Evolutionary conservation across 2,888 invertebrate species (phyloP), one percentile per base, ranked within the genome.

Genomic region (Lucinisca nassula): DNA sequence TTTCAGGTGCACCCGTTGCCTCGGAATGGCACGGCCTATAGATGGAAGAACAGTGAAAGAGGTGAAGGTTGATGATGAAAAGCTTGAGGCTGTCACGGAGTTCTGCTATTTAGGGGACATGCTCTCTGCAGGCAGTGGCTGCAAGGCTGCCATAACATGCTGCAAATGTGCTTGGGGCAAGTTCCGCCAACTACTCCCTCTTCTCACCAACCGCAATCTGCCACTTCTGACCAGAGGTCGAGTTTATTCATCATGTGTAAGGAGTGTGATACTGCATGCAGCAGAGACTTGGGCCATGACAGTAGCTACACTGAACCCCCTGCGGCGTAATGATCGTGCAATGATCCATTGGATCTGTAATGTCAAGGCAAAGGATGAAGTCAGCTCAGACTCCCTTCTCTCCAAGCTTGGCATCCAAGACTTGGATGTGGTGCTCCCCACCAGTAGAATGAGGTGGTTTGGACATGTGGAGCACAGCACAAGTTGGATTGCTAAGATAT

Each of bases 101-200:
- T 78, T 82, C 67, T 82, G 75, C 35, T 67, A 75, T 37, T 78
- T 78, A 32, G 72, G 77, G 10, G 77, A 78, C 58, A 83, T 78
- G 77, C 51, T 78, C 27, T 78, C 24, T 72, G 83, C 83, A 32
- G 72, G 78, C 6, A 78, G 77, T 17, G 78, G 83, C 27, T 83
- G 72, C 30, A 38, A 77, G 61, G 83, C 51, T 74, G 70, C 72
- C 21, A 30, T 78, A 24, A 83, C 72, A 72, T 37, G 76, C 35
- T 75, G 75, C 21, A 27, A 40, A 30, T 72, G 37, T 67, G 81
- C 61, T 4, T 30, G 27, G 27, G 61, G 61, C 61, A 61, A 61
- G 27, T 24, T 61, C 74, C 49, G 35, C 30, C 73, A 80, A 27
- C 74, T 80, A 14, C 80, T 80, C 14, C 80, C 74, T 24, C 49